These are phyloP conservation scores for Patagioenas fasciata DNA, from an alignment of 2,113 vertebrate genomes.

Conservation along the genomic window DNA sequence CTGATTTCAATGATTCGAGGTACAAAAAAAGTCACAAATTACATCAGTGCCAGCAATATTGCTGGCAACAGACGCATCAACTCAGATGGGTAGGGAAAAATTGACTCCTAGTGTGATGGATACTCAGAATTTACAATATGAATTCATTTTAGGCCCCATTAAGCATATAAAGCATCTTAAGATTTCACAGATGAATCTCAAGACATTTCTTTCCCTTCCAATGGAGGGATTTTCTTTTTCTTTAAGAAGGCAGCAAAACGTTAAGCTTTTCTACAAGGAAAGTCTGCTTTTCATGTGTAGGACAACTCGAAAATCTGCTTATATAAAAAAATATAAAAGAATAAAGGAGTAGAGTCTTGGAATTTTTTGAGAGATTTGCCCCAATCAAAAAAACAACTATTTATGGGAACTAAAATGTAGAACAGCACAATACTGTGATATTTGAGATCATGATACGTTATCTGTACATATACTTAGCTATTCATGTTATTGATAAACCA, in stretches of 20 bases:
- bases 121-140: not conserved
- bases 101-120: conserved; percentile 25
- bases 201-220: conserved; percentile 72
- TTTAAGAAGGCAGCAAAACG: conserved; percentile 75
- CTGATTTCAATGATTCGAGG: not conserved
- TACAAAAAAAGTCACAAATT: not conserved
- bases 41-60: not conserved
- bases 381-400: conserved; percentile 64
- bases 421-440: conserved; percentile 74
- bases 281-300: conserved; percentile 64
- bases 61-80: not conserved
- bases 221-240: conserved; percentile 64
- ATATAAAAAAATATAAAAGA: conserved; percentile 79
- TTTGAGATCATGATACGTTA: conserved; percentile 70
- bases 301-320: conserved; percentile 74
- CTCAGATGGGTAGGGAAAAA: not conserved
- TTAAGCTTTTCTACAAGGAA: conserved; percentile 73
- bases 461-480: conserved; percentile 68
- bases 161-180: conserved; percentile 56
- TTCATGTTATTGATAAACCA: conserved; percentile 82
- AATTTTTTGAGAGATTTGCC: conserved; percentile 67
- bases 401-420: conserved; percentile 73
- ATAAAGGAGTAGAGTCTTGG: conserved; percentile 68
- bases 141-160: conserved; percentile 61
- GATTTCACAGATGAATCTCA: conserved; percentile 61